A percentile compares a stretch with the other conserved stretches of the same genome.
phyloP scores from a whole-genome alignment of 2,797 vertebrate species.

The Poliocrania exsul region DNA sequence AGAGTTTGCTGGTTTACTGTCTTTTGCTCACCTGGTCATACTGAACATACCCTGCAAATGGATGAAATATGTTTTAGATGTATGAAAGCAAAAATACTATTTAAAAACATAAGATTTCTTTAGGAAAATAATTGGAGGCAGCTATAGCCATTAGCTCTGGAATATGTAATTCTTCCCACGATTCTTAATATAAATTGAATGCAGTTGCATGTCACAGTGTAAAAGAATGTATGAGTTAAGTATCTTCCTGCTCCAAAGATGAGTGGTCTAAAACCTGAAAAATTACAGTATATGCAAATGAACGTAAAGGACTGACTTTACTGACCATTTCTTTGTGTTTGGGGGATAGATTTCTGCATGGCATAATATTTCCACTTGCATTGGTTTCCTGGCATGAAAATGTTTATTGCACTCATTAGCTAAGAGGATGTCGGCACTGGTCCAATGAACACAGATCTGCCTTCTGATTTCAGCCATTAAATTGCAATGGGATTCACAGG shows the following conservation, averaged over 20 bases:
- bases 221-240: slow-evolving; percentile 42
- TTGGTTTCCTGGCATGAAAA: slow-evolving; percentile 93
- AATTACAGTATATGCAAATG: slow-evolving; percentile 65
- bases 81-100: slow-evolving; percentile 22
- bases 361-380: slow-evolving; percentile 92
- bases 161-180: slow-evolving; percentile 57
- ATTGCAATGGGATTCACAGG: slow-evolving; percentile 86
- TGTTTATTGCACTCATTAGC: slow-evolving; percentile 99
- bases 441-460: slow-evolving; percentile 93
- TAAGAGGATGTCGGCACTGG: slow-evolving; percentile 91
- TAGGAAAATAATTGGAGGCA: slow-evolving; percentile 69
- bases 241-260: slow-evolving; percentile 33
- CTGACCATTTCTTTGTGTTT: slow-evolving; percentile 84
- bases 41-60: background rate
- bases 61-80: background rate
- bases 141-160: slow-evolving; percentile 50
- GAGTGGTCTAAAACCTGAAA: slow-evolving; percentile 46
- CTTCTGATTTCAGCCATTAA: slow-evolving; percentile 88
- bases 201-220: background rate
- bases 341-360: slow-evolving; percentile 87
- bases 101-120: slow-evolving; percentile 59
- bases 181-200: slow-evolving; percentile 45
- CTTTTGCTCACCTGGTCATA: slow-evolving; percentile 33
- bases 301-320: slow-evolving; percentile 55
- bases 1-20: background rate